phyloP scores from a whole-genome alignment of 2,113 vertebrate genomes.

The Hepsetus odoe region DNA sequence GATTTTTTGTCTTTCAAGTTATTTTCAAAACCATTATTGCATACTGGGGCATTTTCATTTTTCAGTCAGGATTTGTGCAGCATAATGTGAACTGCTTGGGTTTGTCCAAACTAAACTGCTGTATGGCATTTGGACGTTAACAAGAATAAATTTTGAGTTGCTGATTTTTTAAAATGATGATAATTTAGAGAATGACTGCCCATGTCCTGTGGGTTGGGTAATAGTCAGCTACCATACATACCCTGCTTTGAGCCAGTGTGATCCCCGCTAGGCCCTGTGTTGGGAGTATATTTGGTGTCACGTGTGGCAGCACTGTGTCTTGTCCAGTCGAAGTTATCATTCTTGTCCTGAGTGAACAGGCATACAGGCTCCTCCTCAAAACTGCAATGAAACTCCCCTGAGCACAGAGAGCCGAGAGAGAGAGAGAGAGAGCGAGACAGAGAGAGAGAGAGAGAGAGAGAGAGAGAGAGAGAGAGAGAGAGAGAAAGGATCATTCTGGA shows the following conservation, averaged over 20 bases:
- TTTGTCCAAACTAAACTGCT: constrained; percentile 38
- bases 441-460: background rate
- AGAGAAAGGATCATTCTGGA: background rate
- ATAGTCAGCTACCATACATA: constrained; percentile 55
- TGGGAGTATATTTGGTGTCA: constrained; percentile 96
- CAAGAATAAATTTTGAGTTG: background rate
- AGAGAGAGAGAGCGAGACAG: too few relatives aligned
- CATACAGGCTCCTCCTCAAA: constrained; percentile 97
- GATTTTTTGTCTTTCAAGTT: constrained; percentile 32
- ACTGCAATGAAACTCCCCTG: constrained; percentile 97
- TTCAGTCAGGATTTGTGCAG: constrained; percentile 17
- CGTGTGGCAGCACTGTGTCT: constrained; percentile 95
- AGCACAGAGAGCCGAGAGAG: too few relatives aligned
- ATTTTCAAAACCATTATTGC: constrained; percentile 32
- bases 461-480: background rate
- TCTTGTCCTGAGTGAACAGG: constrained; percentile 95
- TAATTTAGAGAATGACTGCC: background rate
- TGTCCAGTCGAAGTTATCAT: constrained; percentile 97
- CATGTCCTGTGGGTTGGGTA: background rate
- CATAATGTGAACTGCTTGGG: constrained; percentile 21
- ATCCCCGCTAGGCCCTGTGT: constrained; percentile 92
- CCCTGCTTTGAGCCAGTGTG: constrained; percentile 93
- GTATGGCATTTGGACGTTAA: constrained; percentile 26
- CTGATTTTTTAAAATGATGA: constrained; percentile 39
- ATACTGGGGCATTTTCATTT: constrained; percentile 31